Percentiles rank a stretch among this genome's conserved stretches.
phyloP scores from a whole-genome alignment of 1,140 invertebrate genomes.

The Gonatopus flavifemur region DNA sequence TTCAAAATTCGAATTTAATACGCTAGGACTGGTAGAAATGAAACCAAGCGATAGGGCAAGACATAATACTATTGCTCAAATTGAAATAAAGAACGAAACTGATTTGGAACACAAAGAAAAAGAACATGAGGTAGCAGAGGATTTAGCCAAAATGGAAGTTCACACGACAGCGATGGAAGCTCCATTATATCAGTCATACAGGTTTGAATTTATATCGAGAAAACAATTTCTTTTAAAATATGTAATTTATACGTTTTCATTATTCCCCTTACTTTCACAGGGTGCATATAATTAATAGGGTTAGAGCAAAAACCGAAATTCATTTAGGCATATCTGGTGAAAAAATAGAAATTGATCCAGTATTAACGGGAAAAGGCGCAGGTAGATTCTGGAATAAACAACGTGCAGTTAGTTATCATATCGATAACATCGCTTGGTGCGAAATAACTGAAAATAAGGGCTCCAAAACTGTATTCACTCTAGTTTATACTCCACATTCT shows the following conservation, averaged over 20 bases:
- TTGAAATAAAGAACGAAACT: constrained; percentile 31
- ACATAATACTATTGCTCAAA: constrained; percentile 31
- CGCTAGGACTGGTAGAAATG: constrained; percentile 82
- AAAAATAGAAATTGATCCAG: constrained; percentile 87
- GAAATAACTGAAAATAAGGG: constrained; percentile 73
- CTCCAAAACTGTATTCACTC: constrained; percentile 64
- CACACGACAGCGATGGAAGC: constrained; percentile 78
- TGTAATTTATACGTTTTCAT: no score
- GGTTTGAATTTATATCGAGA: constrained; percentile 28
- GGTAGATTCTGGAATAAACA: constrained; percentile 72
- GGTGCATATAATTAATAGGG: constrained; percentile 77
- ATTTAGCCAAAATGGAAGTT: constrained; percentile 65
- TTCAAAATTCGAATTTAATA: constrained; percentile 89
- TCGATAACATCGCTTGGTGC: constrained; percentile 84
- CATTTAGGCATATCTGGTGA: constrained; percentile 86
- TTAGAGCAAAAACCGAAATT: constrained; percentile 79
- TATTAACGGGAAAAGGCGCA: constrained; percentile 67
- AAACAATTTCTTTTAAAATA: not conserved
- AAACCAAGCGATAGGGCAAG: constrained; percentile 54
- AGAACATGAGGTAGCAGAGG: constrained; percentile 50
- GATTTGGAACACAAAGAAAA: constrained; percentile 47
- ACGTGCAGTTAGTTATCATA: constrained; percentile 75
- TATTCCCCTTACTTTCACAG: constrained; percentile 44
- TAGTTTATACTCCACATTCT: constrained; percentile 61
- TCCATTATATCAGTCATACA: constrained; percentile 80